Conservation (phyloP, 2,797 vertebrate genomes). For the Eulemur albifrons region DNA sequence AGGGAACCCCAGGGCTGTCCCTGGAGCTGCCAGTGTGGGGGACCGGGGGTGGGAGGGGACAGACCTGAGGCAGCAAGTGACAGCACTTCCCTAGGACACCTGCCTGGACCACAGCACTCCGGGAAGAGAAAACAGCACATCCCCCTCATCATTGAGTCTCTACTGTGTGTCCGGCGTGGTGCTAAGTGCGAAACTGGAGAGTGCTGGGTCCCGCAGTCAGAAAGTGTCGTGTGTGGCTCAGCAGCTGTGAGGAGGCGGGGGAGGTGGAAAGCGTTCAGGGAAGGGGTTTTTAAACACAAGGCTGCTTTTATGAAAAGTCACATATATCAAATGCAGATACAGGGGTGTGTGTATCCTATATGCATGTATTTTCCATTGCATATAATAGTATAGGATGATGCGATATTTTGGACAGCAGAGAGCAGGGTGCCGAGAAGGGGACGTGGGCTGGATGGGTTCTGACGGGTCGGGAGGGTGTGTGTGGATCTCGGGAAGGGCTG, state of each 20-base stretch:
- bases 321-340: not conserved
- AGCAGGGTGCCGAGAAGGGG: not conserved
- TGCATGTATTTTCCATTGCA: not conserved
- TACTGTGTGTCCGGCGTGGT: fast-evolving
- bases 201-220: not conserved
- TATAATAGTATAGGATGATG: not conserved
- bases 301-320: not conserved
- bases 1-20: not conserved
- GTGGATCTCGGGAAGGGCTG: not conserved
- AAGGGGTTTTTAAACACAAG: not conserved
- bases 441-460: fast-evolving
- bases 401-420: not conserved
- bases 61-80: not conserved
- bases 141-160: too few relatives aligned
- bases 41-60: fast-evolving
- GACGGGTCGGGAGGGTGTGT: not conserved
- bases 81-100: not conserved
- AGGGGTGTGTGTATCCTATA: too few relatives aligned
- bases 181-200: not conserved
- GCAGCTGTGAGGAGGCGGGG: not conserved
- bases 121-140: not conserved
- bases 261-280: not conserved
- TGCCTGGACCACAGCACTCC: fast-evolving
- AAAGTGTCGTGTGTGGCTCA: not conserved
- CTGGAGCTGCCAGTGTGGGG: fast-evolving